Evolutionary conservation across 2,888 invertebrate genomes (phyloP).

Genomic region (Lochmaea capreae): DNA sequence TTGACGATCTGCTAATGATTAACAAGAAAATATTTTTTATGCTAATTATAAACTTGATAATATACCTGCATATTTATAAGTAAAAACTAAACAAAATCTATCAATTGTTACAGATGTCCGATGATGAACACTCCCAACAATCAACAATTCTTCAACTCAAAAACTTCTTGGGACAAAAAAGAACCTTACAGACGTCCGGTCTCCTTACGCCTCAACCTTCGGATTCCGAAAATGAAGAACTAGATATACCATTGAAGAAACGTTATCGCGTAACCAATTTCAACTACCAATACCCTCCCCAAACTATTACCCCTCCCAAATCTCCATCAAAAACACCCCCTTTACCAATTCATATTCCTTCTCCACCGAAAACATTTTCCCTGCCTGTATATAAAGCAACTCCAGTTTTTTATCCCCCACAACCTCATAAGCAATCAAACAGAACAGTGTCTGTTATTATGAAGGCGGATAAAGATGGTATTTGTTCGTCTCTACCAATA

Average conservation of each 20-base stretch:
- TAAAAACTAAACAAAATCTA: constrained; percentile 1
- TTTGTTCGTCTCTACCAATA: constrained; percentile 64
- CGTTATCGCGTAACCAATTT: constrained; percentile 69
- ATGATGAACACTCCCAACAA: constrained; percentile 53
- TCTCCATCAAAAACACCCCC: constrained; percentile 56
- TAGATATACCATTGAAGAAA: constrained; percentile 70
- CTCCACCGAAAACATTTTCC: constrained; percentile 28
- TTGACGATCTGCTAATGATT: too few species aligned
- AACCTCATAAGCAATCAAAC: constrained; percentile 58
- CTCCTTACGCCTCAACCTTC: constrained; percentile 85
- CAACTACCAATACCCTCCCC: constrained; percentile 70
- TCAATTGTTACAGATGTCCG: constrained; percentile 54
- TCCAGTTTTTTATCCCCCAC: not conserved
- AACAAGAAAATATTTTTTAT: too few species aligned
- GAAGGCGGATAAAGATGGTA: constrained; percentile 85
- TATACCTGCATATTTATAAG: too few species aligned
- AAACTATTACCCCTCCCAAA: constrained; percentile 31
- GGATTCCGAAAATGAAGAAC: constrained; percentile 76
- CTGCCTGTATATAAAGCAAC: constrained; percentile 13
- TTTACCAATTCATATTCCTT: constrained; percentile 47
- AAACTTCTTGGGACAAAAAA: constrained; percentile 55
- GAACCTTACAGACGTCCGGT: constrained; percentile 51
- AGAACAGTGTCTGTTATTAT: constrained; percentile 83
- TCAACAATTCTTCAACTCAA: constrained; percentile 51
- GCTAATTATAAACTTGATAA: too few species aligned